Conservation (phyloP, 2,888 invertebrate genomes). For the Eueremaeus valkanovi region DNA sequence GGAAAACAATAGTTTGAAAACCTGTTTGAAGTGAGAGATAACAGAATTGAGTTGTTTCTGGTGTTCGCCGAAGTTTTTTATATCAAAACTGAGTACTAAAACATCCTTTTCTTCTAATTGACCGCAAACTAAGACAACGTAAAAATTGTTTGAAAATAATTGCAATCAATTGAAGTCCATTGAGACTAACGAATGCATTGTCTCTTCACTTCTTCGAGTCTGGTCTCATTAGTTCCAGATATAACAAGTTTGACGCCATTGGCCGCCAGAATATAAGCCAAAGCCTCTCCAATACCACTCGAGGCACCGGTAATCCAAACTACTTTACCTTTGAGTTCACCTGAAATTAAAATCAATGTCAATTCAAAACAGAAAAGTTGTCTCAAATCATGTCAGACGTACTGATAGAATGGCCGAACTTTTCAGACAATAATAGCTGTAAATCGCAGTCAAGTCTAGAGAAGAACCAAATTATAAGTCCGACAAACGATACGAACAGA, state of each 20-base stretch:
- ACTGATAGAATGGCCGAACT: slow-evolving; percentile 41
- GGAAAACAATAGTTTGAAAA: slow-evolving; percentile 47
- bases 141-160: background rate
- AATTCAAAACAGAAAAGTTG: background rate
- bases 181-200: slow-evolving; percentile 59
- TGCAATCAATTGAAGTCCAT: background rate
- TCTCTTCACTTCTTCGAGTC: slow-evolving; percentile 63
- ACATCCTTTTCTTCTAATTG: slow-evolving; percentile 43
- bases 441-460: slow-evolving; percentile 44
- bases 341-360: slow-evolving; percentile 35
- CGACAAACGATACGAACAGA: background rate
- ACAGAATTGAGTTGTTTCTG: slow-evolving; percentile 50
- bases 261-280: slow-evolving; percentile 65
- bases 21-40: slow-evolving; percentile 56
- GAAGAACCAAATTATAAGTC: slow-evolving; percentile 14
- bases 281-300: slow-evolving; percentile 69
- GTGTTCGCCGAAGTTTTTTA: slow-evolving; percentile 49
- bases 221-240: slow-evolving; percentile 62
- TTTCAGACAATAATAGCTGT: slow-evolving; percentile 42
- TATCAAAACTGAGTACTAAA: slow-evolving; percentile 44
- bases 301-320: slow-evolving; percentile 81
- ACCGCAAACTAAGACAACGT: slow-evolving; percentile 32
- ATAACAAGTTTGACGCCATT: slow-evolving; percentile 64
- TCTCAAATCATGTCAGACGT: slow-evolving; percentile 30
- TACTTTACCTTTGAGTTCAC: slow-evolving; percentile 61